Evolutionary conservation across 2,888 invertebrate species (phyloP).

Genomic region (Falcaria lacertinaria): DNA sequence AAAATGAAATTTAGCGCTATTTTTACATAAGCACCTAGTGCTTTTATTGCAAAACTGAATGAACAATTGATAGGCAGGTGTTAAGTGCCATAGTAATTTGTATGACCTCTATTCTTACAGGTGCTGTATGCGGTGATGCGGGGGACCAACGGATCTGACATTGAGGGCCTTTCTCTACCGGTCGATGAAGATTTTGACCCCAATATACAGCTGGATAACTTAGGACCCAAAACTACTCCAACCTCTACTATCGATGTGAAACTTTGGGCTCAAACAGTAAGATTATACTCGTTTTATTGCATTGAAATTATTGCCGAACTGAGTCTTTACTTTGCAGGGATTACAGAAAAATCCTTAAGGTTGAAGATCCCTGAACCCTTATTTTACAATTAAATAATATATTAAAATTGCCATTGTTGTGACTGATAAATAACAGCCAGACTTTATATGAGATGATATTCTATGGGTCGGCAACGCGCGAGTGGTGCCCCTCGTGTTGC

Average conservation of each 20-base stretch:
- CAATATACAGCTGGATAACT: constrained; percentile 85
- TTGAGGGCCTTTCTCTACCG: constrained; percentile 74
- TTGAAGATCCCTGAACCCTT: no score
- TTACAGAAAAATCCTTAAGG: no score
- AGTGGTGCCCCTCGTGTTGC: no score
- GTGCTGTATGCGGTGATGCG: constrained; percentile 81
- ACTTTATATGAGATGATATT: no score
- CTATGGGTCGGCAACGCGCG: no score
- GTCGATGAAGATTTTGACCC: constrained; percentile 86
- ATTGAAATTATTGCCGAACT: no score
- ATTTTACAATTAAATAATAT: no score
- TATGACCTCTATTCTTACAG: constrained; percentile 39
- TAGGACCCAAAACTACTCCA: constrained; percentile 73
- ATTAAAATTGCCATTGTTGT: no score
- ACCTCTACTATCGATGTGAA: constrained; percentile 71
- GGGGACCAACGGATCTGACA: constrained; percentile 74
- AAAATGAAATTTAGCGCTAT: constrained; percentile 35
- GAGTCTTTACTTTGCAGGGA: no score
- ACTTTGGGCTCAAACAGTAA: constrained; percentile 75
- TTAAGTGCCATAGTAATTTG: constrained; percentile 4
- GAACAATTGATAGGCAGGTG: constrained; percentile 5
- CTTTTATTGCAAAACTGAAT: constrained; percentile 30
- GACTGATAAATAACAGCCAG: no score
- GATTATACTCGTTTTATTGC: no score
- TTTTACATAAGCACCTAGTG: constrained; percentile 33